Base-by-base conservation (phyloP, 2,888 invertebrate genomes). In the Latrodectus elegans region DNA sequence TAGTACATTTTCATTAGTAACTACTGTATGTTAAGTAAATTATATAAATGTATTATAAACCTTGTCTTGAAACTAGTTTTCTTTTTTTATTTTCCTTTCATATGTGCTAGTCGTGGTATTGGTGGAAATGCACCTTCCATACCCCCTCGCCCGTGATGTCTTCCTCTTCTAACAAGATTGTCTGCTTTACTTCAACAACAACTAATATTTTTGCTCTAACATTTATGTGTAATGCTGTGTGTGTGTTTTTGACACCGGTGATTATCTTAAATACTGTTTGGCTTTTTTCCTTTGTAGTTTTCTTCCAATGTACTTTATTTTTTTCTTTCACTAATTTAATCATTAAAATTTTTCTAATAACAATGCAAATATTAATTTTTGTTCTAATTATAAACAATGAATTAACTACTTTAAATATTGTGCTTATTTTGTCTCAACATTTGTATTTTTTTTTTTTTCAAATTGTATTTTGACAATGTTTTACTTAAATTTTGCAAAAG, bases 111-210 rank as follows among this genome's bases (percentile, higher is more conserved):
- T 60, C 76, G 88, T 75, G 84, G 88, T 65, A 68, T 49, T 68
- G 84, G 88, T 74, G 83, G 88, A 60, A 88, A 79, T 84, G 81
- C 83, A 60, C 88, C 88, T 52, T 88, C 81, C 60, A 88, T 88
- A 38, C 88, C 88, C 67, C 88, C 88, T 65, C 88, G 88, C 49
- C 84, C 88, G 49, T 88, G 84, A 88, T 72, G 80, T 64, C 72
- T 80, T 79, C 81, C 81, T 65, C 60, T 72, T 70, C 76, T 15
- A 52, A n/a, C 75, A 79, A 70, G 38, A 64, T 67, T 52, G 72
- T 65, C 55, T 72, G 81, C 81, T 85, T 80, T 75, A 68, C 76
- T 64, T 65, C 53, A 76, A 67, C 81, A 81, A 11, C 22, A 22
- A 76, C 76, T 80, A 87, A 87, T 76, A 76, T 60, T 72, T 73